Conservation (phyloP, 1,140 invertebrate species). For the Ylistrum balloti region DNA sequence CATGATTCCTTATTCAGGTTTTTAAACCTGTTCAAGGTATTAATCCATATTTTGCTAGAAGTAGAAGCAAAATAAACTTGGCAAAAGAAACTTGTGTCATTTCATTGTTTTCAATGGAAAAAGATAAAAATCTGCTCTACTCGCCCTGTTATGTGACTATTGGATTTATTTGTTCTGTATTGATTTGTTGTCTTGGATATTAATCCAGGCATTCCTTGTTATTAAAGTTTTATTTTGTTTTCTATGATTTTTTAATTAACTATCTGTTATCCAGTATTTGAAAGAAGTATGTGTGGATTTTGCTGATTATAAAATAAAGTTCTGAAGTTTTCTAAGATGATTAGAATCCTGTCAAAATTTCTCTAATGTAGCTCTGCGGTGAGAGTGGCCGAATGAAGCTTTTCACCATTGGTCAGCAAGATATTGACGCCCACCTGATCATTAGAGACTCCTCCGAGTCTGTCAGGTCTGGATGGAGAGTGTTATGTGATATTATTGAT, state of each 20-base stretch:
- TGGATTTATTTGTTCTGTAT: not conserved
- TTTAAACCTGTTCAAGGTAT: too few species aligned
- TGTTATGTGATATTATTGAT: not conserved
- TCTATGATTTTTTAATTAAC: not conserved
- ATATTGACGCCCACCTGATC: not conserved
- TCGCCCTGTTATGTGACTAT: not conserved
- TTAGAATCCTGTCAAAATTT: not conserved
- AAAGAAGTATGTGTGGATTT: not conserved
- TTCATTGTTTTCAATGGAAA: not conserved
- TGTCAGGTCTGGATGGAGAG: not conserved
- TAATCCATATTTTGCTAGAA: not conserved
- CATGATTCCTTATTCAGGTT: too few species aligned
- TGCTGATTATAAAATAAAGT: not conserved
- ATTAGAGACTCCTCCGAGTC: not conserved
- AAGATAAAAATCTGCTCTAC: too few species aligned
- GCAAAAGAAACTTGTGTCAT: not conserved
- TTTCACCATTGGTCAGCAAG: not conserved
- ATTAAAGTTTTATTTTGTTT: not conserved
- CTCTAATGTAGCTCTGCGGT: too few species aligned
- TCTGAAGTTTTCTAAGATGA: not conserved
- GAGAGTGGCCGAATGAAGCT: too few species aligned
- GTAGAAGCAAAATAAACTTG: not conserved
- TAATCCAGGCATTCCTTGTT: constrained; percentile 16
- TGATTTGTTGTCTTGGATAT: not conserved
- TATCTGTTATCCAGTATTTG: not conserved